Evolutionary conservation across 2,797 vertebrate genomes (phyloP), one percentile per base, ranked within the genome.

Genomic region (Cynopterus sphinx): DNA sequence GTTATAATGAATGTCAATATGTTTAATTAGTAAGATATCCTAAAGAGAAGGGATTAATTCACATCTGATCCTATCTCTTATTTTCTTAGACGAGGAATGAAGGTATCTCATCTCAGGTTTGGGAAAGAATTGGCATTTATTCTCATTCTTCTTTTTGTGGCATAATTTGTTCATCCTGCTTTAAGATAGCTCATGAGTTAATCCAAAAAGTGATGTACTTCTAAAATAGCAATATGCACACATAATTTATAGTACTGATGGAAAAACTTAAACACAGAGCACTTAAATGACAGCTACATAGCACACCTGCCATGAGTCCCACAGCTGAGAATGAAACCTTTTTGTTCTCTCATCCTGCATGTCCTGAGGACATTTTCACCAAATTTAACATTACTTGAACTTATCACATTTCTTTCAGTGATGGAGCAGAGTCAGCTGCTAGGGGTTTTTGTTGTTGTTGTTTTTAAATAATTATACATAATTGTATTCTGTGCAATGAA

Each of bases 401-500:
- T 75, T 81, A 90, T 94, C 61, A 70, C 17, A 36, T 90, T 79
- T 85, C 75, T 90, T 92, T 91, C 31, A 87, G 28, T 94, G 39
- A 90, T 82, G n/a, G 24, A 36, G 26, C 19, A 78, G 41, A 85
- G 59, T 87, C 12, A 49, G 68, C 41, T 84, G 21, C 71, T 77
- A 39, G 63, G 59, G 24, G 31, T 61, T 33, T 31, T 46, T 61
- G 78, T 65, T 81, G 15, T 91, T 90, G 39, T 73, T 46, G 53
- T 21, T 73, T 92, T 83, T 68, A 39, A 39, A 46, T 74, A 93
- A 92, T 78, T 16, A 83, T 79, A 71, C 75, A 78, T 95, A 94
- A 95, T 91, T 96, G 28, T 91, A 89, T 95, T 91, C 71, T 91
- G 28, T 92, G 33, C 36, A 74, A 4, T 74, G 74, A 41, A 39